phyloP scores from a whole-genome alignment of 2,888 invertebrate species.

The Biston betularia region DNA sequence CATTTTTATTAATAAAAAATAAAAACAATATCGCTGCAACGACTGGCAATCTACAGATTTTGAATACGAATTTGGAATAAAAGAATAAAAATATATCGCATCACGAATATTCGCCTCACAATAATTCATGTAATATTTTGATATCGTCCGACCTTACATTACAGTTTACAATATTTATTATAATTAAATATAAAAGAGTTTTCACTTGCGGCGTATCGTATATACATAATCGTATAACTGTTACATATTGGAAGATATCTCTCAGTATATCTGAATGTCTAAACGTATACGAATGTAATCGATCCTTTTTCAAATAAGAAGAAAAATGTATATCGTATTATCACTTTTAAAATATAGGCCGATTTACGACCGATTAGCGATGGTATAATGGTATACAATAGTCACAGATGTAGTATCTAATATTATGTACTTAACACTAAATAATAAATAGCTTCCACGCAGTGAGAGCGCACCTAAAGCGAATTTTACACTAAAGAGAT shows the following conservation, averaged over 20 bases:
- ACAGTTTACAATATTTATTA: constrained; percentile 79
- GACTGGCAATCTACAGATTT: constrained; percentile 13
- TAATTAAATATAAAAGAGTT: constrained; percentile 84
- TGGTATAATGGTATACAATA: constrained; percentile 83
- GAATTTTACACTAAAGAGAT: constrained; percentile 83
- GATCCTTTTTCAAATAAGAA: constrained; percentile 80
- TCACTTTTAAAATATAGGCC: constrained; percentile 76
- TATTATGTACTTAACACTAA: constrained; percentile 81
- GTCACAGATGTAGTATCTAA: constrained; percentile 81
- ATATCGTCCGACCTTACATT: constrained; percentile 77
- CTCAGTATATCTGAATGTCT: constrained; percentile 73
- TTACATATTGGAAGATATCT: constrained; percentile 81
- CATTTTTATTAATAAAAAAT: constrained; percentile 41
- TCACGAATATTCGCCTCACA: constrained; percentile 57
- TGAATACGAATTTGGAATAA: constrained; percentile 16
- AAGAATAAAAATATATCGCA: constrained; percentile 11
- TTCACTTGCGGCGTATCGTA: constrained; percentile 79
- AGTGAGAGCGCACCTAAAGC: constrained; percentile 77
- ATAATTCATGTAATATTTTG: constrained; percentile 53
- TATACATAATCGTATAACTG: constrained; percentile 84
- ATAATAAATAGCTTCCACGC: constrained; percentile 84
- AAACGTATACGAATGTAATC: constrained; percentile 92
- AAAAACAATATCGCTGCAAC: constrained; percentile 39
- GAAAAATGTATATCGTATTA: constrained; percentile 73
- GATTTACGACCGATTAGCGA: constrained; percentile 73